Evolutionary conservation across 1,140 invertebrate species (phyloP).

Genomic region (Leptoteleia sp.): DNA sequence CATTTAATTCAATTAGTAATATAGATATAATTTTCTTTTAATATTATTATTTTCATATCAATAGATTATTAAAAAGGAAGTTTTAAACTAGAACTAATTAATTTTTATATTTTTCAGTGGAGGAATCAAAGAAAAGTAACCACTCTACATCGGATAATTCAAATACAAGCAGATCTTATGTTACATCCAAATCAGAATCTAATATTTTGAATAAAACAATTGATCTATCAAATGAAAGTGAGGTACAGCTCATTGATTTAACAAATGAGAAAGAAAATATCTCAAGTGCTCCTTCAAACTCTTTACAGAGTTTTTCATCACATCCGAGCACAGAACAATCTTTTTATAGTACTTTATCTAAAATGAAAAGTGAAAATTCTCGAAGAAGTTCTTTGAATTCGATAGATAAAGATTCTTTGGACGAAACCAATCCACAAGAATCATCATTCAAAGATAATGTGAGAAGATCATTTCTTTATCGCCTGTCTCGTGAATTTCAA

Average conservation of each 20-base stretch:
- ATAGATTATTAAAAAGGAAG: no score
- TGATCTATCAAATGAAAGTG: conserved; percentile 1
- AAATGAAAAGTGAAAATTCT: conserved; percentile 9
- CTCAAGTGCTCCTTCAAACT: not conserved
- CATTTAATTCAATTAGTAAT: no score
- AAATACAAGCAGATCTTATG: conserved; percentile 3
- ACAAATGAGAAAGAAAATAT: conserved; percentile 1
- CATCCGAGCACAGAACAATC: conserved; percentile 1
- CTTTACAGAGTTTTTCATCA: not conserved
- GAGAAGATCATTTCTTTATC: conserved; percentile 52
- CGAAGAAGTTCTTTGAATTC: not conserved
- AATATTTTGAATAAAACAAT: conserved; percentile 28
- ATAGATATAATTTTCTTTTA: no score
- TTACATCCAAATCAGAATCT: conserved; percentile 6
- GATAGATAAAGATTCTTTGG: conserved; percentile 40
- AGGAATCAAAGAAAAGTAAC: conserved; percentile 29
- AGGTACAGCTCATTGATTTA: not conserved
- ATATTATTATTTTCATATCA: no score
- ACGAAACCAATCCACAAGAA: conserved; percentile 25
- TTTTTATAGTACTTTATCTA: conserved; percentile 19
- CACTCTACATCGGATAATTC: conserved; percentile 6
- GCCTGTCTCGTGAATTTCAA: conserved; percentile 70
- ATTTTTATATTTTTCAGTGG: no score
- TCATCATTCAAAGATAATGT: conserved; percentile 44
- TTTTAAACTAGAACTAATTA: no score